Percentiles rank a stretch among this genome's conserved stretches.
phyloP scores from a whole-genome alignment of 2,113 vertebrate genomes.

The Oostethus manadensis region DNA sequence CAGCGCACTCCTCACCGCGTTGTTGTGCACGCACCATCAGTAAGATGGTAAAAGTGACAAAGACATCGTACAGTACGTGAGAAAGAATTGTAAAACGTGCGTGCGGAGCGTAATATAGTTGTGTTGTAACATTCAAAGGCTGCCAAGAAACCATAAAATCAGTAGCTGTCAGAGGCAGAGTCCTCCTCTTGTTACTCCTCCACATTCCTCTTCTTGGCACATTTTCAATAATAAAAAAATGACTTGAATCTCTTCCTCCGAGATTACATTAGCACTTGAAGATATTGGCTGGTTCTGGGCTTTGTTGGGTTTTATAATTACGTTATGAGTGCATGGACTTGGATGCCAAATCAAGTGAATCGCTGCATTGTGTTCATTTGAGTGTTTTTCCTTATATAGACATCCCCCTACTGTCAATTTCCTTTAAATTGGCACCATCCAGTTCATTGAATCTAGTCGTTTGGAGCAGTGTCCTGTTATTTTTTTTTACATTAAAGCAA shows the following conservation, averaged over 20 bases:
- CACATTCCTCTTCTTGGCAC: constrained; percentile 18
- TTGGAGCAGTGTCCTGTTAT: too few species aligned
- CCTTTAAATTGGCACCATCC: too few species aligned
- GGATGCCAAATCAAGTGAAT: constrained; percentile 24
- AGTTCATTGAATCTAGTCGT: too few species aligned
- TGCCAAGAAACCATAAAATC: constrained; percentile 7
- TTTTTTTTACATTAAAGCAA: too few species aligned
- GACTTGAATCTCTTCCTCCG: constrained; percentile 15
- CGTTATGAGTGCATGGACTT: constrained; percentile 33
- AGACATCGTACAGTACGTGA: neutral
- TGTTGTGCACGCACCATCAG: neutral
- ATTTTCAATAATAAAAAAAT: constrained; percentile 36
- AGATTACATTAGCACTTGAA: constrained; percentile 18
- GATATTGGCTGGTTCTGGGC: constrained; percentile 22
- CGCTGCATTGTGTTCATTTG: constrained; percentile 28
- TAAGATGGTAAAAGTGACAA: neutral
- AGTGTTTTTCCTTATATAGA: constrained; percentile 23
- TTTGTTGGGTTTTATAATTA: constrained; percentile 47
- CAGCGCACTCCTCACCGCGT: constrained; percentile 1
- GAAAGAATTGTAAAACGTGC: neutral
- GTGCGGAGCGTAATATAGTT: neutral
- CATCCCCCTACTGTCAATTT: neutral
- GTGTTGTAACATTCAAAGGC: constrained; percentile 18
- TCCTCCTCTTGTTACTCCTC: constrained; percentile 7
- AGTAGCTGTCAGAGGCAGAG: constrained; percentile 7